Evolutionary conservation across 2,888 invertebrate genomes (phyloP), one percentile per base, ranked within the genome.

Genomic region (Zhuqinia jingwanae): DNA sequence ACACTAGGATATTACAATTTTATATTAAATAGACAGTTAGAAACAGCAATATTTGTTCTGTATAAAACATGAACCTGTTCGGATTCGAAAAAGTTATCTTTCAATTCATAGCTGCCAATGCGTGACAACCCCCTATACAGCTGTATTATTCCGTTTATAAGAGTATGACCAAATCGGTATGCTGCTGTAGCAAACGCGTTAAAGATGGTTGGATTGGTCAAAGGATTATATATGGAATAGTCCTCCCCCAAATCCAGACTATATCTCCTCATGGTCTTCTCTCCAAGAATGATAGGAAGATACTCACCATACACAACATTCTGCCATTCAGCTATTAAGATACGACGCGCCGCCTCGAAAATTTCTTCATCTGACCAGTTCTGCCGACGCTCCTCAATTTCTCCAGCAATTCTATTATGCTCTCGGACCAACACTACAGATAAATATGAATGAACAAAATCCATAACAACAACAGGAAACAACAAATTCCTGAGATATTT

Each of bases 61-160:
- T n/a, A 53, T 11, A 8, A n/a, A 1, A 53, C 10, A 45, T 42
- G 36, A 47, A 90, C 90, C 85, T 89, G 89, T 22, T 87, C 80
- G 0, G 89, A 87, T 20, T 91, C 88, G 58, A 91, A 91, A 68
- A 89, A 91, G 73, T 90, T 90, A 73, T 91, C 90, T 17, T 88
- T 82, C 10, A 91, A 68, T 20, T 76, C 53, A 80, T 91, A 91
- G n/a, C 80, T 84, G 0, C 90, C 90, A 15, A 90, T 77, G 2
- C 70, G 42, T 2, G 22, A 42, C 13, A 91, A 70, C 2, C 88
- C 89, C 30, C 82, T 84, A 78, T 87, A 76, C 27, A 86, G 15
- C 45, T 83, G 79, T 17, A 90, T 86, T 5, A 90, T 84, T 25
- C 90, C 90, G 42, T 90, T 90, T 50, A 90, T 90, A 6, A 90